Conservation (phyloP, 2,797 vertebrate genomes). For the Sebastes jordani region DNA sequence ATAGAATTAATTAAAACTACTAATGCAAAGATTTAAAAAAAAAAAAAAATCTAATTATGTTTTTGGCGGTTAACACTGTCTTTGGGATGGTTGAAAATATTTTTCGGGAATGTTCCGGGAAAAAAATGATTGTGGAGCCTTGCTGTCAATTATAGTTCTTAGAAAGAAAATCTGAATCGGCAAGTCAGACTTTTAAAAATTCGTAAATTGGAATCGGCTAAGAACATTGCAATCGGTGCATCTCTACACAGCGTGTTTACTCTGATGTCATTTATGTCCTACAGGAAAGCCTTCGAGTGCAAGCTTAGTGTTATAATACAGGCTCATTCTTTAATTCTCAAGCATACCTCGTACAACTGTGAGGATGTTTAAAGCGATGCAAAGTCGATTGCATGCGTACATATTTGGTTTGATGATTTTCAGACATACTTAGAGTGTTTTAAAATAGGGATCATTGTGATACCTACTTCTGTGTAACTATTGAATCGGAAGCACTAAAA, state of each 20-base stretch:
- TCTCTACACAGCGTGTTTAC: too few species aligned
- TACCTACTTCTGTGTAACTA: background rate
- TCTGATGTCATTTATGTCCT: background rate
- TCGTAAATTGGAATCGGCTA: too few species aligned
- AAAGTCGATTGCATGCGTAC: background rate
- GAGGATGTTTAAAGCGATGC: background rate
- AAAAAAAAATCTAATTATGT: too few species aligned
- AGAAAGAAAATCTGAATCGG: too few species aligned
- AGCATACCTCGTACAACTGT: background rate
- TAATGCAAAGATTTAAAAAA: too few species aligned
- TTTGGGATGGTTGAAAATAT: background rate
- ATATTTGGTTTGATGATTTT: background rate
- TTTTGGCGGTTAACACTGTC: too few species aligned
- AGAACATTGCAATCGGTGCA: too few species aligned
- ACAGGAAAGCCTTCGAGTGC: background rate
- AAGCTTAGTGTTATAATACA: background rate
- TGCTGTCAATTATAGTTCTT: background rate
- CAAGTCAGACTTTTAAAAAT: too few species aligned
- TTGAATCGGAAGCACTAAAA: background rate
- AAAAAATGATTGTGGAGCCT: background rate
- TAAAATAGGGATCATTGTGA: background rate
- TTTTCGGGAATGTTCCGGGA: background rate
- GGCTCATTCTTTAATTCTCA: background rate
- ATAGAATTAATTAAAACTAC: too few species aligned
- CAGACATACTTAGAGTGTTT: background rate